These are phyloP conservation scores for Polypedilum vanderplanki DNA, from an alignment of 1,140 invertebrate species.

Conservation along the genomic window DNA sequence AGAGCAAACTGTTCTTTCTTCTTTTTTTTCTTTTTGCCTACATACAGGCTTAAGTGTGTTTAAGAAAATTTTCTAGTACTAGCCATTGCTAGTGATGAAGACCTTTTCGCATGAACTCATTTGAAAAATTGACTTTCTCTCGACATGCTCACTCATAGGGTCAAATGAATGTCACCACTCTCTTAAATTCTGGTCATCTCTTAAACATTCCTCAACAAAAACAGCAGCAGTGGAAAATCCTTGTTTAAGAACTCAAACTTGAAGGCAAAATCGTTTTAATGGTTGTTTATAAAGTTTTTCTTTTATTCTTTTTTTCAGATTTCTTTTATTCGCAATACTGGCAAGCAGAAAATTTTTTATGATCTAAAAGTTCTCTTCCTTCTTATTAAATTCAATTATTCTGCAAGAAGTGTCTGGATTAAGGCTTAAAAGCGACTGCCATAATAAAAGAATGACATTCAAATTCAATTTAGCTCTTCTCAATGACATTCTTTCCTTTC, in stretches of 20 bases:
- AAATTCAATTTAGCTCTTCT: background rate
- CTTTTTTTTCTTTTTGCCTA: background rate
- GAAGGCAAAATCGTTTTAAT: background rate
- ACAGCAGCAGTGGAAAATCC: background rate
- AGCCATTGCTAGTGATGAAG: background rate
- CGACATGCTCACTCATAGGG: background rate
- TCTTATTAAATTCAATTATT: background rate
- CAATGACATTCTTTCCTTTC: background rate
- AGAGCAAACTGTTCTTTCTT: background rate
- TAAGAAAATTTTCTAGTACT: background rate
- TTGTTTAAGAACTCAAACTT: background rate
- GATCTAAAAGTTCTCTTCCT: background rate
- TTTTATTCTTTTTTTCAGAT: background rate
- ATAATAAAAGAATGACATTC: constrained; percentile 9
- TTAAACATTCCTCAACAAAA: background rate
- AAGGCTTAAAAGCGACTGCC: background rate
- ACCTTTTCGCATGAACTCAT: background rate
- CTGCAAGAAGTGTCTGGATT: constrained; percentile 16
- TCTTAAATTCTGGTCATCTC: background rate
- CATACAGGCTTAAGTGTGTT: background rate
- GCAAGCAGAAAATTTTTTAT: constrained; percentile 3
- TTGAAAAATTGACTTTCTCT: background rate
- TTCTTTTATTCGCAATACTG: background rate
- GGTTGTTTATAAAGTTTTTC: background rate
- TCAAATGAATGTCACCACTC: constrained; percentile 4